Evolutionary conservation across 2,797 vertebrate species (phyloP).

Genomic region (Erithacus rubecula): DNA sequence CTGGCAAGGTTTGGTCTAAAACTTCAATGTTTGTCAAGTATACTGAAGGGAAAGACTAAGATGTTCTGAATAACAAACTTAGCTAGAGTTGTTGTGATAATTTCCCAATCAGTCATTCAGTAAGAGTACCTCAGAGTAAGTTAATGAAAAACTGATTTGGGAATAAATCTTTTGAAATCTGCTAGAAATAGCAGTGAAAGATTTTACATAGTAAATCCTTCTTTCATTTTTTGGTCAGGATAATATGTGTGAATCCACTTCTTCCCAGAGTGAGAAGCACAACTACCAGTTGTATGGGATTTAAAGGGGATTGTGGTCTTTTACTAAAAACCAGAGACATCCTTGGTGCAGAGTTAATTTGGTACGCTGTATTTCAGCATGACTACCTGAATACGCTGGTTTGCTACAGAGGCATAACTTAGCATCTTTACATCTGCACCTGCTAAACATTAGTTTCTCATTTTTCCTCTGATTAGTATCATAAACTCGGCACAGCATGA

Average conservation of each 20-base stretch:
- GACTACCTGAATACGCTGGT: neutral
- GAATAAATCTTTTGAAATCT: constrained; percentile 2
- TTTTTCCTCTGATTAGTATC: neutral
- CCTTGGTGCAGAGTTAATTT: neutral
- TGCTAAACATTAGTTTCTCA: neutral
- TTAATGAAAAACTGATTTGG: neutral
- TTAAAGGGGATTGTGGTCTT: neutral
- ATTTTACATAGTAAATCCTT: neutral
- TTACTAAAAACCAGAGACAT: neutral
- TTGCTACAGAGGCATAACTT: neutral
- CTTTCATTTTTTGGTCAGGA: neutral
- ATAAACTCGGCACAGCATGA: neutral
- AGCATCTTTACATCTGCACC: neutral
- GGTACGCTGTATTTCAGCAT: neutral
- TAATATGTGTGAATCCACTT: neutral
- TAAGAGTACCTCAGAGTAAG: neutral
- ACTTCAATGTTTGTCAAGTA: neutral
- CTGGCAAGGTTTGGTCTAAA: neutral
- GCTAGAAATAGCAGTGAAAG: neutral
- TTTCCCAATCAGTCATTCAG: neutral
- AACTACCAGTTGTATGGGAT: neutral
- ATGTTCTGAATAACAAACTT: neutral
- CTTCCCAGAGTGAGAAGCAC: neutral
- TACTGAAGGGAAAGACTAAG: neutral
- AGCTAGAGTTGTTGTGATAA: neutral